phyloP scores from a whole-genome alignment of 35 echinoderm and acorn worm genomes.

The Lytechinus variegatus region DNA sequence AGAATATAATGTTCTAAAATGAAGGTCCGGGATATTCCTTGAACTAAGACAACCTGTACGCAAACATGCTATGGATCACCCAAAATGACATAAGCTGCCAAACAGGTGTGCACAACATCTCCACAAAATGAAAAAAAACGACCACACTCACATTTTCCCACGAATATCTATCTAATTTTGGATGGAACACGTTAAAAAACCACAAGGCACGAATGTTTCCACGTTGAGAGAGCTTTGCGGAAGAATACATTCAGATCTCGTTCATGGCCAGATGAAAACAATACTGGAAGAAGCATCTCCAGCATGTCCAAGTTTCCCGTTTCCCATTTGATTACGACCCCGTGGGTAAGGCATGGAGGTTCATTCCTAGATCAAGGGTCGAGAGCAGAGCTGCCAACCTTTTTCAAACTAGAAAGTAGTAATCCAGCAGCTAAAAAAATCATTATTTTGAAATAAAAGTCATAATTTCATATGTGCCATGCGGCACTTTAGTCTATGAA shows the following conservation, averaged over 20 bases:
- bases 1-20: not conserved
- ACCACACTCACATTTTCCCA: not conserved
- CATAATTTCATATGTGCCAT: no score
- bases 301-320: not conserved
- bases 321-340: not conserved
- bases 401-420: no score
- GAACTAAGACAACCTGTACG: not conserved
- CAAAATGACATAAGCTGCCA: not conserved
- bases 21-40: not conserved
- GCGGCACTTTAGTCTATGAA: no score
- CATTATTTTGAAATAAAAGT: no score
- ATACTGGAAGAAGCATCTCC: not conserved
- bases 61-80: not conserved
- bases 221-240: not conserved
- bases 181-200: not conserved
- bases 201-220: not conserved
- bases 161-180: conserved; percentile 11
- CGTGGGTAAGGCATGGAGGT: not conserved
- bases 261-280: conserved; percentile 1
- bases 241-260: conserved; percentile 2
- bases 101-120: conserved; percentile 9
- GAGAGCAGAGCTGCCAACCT: not conserved
- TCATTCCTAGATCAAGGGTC: not conserved
- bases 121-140: not conserved
- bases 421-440: no score